Conservation (phyloP, 2,797 vertebrate species). For the Hyperoplus immaculatus region DNA sequence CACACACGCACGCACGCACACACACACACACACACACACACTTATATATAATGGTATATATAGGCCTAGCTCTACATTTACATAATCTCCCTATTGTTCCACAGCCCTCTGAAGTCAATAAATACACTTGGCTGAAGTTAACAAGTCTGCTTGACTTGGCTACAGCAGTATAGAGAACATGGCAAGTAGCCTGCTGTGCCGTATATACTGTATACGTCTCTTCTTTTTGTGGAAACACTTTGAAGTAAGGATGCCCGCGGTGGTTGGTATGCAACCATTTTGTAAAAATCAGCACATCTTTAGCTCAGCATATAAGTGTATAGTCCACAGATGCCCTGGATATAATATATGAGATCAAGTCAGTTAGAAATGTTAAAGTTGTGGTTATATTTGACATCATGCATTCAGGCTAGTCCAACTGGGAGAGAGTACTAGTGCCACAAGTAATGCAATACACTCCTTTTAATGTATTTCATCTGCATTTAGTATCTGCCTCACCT, state of each 20-base stretch:
- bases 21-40: no score
- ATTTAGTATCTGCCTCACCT: not conserved
- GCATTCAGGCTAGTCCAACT: not conserved
- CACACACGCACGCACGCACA: no score
- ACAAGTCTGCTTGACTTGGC: constrained; percentile 8
- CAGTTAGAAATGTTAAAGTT: not conserved
- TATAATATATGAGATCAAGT: no score
- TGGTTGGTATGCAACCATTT: not conserved
- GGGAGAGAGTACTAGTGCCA: not conserved
- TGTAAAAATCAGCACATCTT: not conserved
- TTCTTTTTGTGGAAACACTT: not conserved
- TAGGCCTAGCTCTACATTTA: not conserved
- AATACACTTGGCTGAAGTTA: constrained; percentile 12
- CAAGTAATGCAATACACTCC: not conserved
- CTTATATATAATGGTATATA: not conserved
- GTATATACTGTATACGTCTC: not conserved
- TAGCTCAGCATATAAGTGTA: no score
- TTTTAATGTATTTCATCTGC: constrained; percentile 11
- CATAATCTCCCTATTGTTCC: not conserved
- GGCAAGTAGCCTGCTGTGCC: not conserved
- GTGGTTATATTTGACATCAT: not conserved
- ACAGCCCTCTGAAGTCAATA: not conserved
- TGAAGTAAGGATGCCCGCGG: not conserved
- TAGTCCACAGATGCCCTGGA: no score
- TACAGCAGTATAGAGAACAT: not conserved